Base-by-base conservation (phyloP, 2,888 invertebrate species). In the Liposcelis brunnea region DNA sequence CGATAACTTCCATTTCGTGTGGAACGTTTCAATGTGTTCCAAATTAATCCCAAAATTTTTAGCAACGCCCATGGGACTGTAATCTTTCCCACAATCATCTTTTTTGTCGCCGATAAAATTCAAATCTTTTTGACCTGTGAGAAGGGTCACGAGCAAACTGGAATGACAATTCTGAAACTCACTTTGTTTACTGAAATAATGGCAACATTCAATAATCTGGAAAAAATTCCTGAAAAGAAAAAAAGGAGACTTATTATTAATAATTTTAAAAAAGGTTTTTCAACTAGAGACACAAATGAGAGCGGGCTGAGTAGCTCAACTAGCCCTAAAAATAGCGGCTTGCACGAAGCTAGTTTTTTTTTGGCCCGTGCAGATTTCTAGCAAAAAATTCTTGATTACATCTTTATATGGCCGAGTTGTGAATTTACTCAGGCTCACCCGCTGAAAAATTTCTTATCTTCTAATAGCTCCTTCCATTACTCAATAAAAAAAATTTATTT, bases 201-300 rank as follows among this genome's bases (percentile, higher is more conserved):
- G 74, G 56, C 84, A 85, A 61, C 85, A 87, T 58, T 86, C 85
- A 49, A 86, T 70, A 46, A 87, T 79, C 62, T 86, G 83, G 55
- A 83, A 76, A 58, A 77, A 80, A 54, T 78, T 71, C 70, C 68
- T 68, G 54, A 3, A 53, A 49, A 46, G 36, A 19, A n/a, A n/a
- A n/a, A n/a, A n/a, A n/a, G n/a, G n/a, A n/a, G n/a, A n/a, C n/a
- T n/a, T n/a, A n/a, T n/a, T n/a, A n/a, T n/a, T n/a, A n/a, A n/a
- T n/a, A n/a, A n/a, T n/a, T n/a, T 38, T 43, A 48, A 47, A 45
- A 46, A 34, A 49, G 21, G 12, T 21, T 35, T 18, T 46, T 33
- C 11, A 42, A 31, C n/a, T n/a, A n/a, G n/a, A n/a, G n/a, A n/a
- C n/a, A n/a, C n/a, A n/a, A n/a, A n/a, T n/a, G n/a, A n/a, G n/a